phyloP scores from a whole-genome alignment of 1,140 invertebrate genomes.

The Aphis craccivora region DNA sequence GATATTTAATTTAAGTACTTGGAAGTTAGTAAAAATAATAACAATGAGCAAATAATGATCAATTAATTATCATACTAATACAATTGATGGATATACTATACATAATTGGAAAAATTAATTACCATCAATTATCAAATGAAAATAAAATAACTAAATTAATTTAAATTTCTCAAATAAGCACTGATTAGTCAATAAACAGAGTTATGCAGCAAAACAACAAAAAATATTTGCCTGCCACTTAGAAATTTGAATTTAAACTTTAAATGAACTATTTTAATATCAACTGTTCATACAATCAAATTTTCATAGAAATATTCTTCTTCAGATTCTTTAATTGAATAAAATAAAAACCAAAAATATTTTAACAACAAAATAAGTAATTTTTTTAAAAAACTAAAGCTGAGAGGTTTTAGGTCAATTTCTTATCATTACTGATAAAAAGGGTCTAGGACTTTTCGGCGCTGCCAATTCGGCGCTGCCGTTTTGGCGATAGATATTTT shows the following conservation, averaged over 20 bases:
- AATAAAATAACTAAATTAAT: slow-evolving; percentile 8
- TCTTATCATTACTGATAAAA: background rate
- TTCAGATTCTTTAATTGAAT: background rate
- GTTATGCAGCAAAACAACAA: background rate
- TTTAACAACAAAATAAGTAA: background rate
- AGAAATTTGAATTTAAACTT: background rate
- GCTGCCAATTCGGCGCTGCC: too few species aligned
- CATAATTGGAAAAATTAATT: background rate
- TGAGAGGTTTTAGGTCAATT: background rate
- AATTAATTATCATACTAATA: background rate
- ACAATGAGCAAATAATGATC: background rate
- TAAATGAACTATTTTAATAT: background rate
- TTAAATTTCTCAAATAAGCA: background rate
- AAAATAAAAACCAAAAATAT: background rate
- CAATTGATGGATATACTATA: background rate
- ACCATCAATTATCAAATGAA: background rate
- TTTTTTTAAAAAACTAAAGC: background rate
- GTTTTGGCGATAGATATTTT: too few species aligned
- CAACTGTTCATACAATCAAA: background rate
- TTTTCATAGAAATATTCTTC: background rate
- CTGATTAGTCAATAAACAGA: background rate
- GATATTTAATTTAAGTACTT: background rate
- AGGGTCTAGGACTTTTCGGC: too few species aligned
- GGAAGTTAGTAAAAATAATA: background rate
- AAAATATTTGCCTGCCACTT: background rate